phyloP scores from a whole-genome alignment of 2,113 vertebrate genomes.

The Excalfactoria chinensis region DNA sequence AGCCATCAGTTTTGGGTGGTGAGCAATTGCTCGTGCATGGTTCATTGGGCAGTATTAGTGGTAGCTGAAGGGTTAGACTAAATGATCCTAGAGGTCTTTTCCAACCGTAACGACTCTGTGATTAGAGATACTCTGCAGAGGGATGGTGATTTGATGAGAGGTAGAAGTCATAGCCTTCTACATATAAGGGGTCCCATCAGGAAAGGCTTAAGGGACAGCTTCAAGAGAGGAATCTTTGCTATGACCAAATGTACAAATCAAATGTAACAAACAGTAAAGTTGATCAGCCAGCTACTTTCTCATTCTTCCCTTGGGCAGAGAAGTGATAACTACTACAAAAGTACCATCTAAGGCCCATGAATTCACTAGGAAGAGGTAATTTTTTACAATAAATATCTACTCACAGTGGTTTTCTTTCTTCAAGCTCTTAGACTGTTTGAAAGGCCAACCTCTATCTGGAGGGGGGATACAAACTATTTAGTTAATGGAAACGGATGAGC shows the following conservation, averaged over 20 bases:
- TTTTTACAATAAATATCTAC: slow-evolving; percentile 32
- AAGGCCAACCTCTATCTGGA: slow-evolving; percentile 23
- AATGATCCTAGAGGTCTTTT: too few species aligned
- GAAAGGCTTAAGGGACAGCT: neutral
- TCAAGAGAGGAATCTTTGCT: neutral
- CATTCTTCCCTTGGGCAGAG: slow-evolving; percentile 16
- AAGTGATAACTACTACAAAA: slow-evolving; percentile 30
- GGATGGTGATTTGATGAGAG: neutral
- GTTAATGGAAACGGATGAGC: slow-evolving; percentile 38
- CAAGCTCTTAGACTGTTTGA: slow-evolving; percentile 27
- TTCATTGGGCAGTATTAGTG: too few species aligned
- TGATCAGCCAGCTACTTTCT: neutral
- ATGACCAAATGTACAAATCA: slow-evolving; percentile 7
- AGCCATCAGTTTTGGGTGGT: too few species aligned
- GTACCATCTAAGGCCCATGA: neutral
- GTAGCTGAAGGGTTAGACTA: too few species aligned
- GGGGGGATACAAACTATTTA: slow-evolving; percentile 50
- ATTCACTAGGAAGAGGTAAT: slow-evolving; percentile 24
- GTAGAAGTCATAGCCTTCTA: neutral
- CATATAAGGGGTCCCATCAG: neutral
- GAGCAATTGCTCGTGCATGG: too few species aligned
- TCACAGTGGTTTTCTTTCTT: neutral
- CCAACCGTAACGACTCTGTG: too few species aligned
- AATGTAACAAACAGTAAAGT: slow-evolving; percentile 5
- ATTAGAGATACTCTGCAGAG: neutral